Evolutionary conservation across 2,888 invertebrate genomes (phyloP), one percentile per base, ranked within the genome.

Genomic region (Lepidochrysops patricia): DNA sequence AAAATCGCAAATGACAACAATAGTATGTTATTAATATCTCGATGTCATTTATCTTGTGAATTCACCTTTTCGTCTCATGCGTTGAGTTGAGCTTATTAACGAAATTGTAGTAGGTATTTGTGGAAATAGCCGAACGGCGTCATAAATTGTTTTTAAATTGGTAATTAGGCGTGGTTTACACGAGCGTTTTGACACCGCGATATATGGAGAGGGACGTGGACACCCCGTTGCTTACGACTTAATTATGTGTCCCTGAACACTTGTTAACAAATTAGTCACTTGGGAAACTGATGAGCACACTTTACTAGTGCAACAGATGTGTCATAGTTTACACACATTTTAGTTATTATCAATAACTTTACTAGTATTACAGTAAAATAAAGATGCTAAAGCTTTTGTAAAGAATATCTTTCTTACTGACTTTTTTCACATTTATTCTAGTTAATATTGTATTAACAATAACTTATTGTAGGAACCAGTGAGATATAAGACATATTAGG

Each of bases 211-310:
- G 72, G 72, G 72, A 77, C 73, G 76, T 75, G 79, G 85, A 82
- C 83, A 75, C 82, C 85, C 82, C 82, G 79, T 73, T 75, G 83
- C 76, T 82, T 73, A 69, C 72, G 67, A 61, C 58, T 76, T 81
- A 84, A 85, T 84, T 82, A 84, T 80, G 76, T 79, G 77, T 78
- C 78, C 75, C 77, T 64, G 74, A 79, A 81, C 83, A 81, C 82
- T 86, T 84, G 86, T 84, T 84, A 83, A 84, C 83, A 75, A 84
- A 89, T 87, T 84, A 84, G 77, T 82, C 82, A 80, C 75, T 67
- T 66, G 74, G 77, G 75, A 82, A 73, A 64, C 63, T 63, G 63
- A 65, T 68, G 76, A 82, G 80, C 80, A 74, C 19, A 54, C 32
- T 54, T 32, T 54, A 54, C 32, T 54, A 54, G 54, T 19, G 54